Conservation (phyloP, 2,113 vertebrate species). For the Hymenochirus boettgeri region DNA sequence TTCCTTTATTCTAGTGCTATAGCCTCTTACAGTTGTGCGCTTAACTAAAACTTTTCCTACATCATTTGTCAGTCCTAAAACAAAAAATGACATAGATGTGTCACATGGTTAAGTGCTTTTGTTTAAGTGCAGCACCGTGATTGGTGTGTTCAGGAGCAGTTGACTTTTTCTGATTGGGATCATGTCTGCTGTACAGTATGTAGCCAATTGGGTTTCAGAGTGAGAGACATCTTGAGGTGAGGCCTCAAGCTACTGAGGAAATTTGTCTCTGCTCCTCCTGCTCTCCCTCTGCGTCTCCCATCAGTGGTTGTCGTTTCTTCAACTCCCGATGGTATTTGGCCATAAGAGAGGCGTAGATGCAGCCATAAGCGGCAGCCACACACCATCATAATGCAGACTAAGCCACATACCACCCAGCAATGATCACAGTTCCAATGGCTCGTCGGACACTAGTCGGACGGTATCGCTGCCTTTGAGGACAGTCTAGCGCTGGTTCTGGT, state of each 20-base stretch:
- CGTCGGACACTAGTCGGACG: slow-evolving; percentile 86
- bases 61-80: too few species aligned
- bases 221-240: slow-evolving; percentile 34
- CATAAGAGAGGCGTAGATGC: slow-evolving; percentile 97
- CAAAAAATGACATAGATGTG: neutral
- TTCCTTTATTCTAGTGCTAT: neutral
- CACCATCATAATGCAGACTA: slow-evolving; percentile 99
- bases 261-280: slow-evolving; percentile 93
- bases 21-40: neutral
- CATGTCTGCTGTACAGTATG: neutral
- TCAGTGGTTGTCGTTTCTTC: slow-evolving; percentile 92
- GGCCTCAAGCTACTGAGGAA: slow-evolving; percentile 86
- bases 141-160: neutral
- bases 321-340: slow-evolving; percentile 96
- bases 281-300: slow-evolving; percentile 89
- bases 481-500: slow-evolving; percentile 62
- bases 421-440: slow-evolving; percentile 94
- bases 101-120: slow-evolving; percentile 8
- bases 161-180: too few species aligned
- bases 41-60: neutral
- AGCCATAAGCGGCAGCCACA: slow-evolving; percentile 91
- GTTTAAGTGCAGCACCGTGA: neutral
- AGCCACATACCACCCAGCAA: slow-evolving; percentile 93
- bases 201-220: neutral
- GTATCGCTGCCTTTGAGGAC: slow-evolving; percentile 77